A percentile compares a stretch with the other conserved stretches of the same genome.
Evolutionary conservation across 2,888 invertebrate genomes (phyloP).

Genomic region (Mellilla xanthometata): DNA sequence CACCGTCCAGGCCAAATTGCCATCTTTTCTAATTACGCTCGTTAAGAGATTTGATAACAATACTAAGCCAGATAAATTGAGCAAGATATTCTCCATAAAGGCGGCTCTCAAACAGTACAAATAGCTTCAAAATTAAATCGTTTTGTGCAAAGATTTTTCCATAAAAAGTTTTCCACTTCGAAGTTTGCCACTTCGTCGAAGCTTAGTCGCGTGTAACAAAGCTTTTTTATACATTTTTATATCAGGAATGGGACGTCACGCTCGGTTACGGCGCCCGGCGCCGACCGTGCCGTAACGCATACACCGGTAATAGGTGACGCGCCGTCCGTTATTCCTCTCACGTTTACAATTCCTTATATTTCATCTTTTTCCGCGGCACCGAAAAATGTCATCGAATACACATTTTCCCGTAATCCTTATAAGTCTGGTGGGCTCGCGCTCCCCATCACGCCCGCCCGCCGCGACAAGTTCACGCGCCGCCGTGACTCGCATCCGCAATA

Average conservation of each 20-base stretch:
- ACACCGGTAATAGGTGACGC: slow-evolving; percentile 79
- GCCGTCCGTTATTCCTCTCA: slow-evolving; percentile 72
- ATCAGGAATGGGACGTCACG: slow-evolving; percentile 79
- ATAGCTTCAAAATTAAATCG: slow-evolving; percentile 79
- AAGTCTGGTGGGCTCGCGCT: slow-evolving; percentile 76
- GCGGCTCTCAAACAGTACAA: slow-evolving; percentile 66
- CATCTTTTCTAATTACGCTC: slow-evolving; percentile 28
- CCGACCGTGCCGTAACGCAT: slow-evolving; percentile 75
- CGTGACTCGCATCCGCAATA: slow-evolving; percentile 68
- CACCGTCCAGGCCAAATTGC: slow-evolving; percentile 11
- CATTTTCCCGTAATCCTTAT: slow-evolving; percentile 81
- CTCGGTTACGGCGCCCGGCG: slow-evolving; percentile 74
- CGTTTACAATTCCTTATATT: slow-evolving; percentile 81
- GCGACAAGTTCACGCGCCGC: slow-evolving; percentile 63
- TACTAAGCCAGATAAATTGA: slow-evolving; percentile 42
- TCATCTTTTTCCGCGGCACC: slow-evolving; percentile 80
- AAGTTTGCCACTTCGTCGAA: slow-evolving; percentile 80
- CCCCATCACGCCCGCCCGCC: slow-evolving; percentile 38
- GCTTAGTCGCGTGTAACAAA: slow-evolving; percentile 80
- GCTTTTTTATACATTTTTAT: slow-evolving; percentile 82
- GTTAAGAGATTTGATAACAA: slow-evolving; percentile 35
- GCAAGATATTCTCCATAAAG: slow-evolving; percentile 50
- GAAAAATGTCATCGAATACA: slow-evolving; percentile 83
- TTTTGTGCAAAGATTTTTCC: slow-evolving; percentile 77
- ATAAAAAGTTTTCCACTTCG: slow-evolving; percentile 81